A percentile compares a stretch with the other conserved stretches of the same genome.
Conservation (phyloP, 2,113 vertebrate species). For the Pseudolaguvia tuberculata region DNA sequence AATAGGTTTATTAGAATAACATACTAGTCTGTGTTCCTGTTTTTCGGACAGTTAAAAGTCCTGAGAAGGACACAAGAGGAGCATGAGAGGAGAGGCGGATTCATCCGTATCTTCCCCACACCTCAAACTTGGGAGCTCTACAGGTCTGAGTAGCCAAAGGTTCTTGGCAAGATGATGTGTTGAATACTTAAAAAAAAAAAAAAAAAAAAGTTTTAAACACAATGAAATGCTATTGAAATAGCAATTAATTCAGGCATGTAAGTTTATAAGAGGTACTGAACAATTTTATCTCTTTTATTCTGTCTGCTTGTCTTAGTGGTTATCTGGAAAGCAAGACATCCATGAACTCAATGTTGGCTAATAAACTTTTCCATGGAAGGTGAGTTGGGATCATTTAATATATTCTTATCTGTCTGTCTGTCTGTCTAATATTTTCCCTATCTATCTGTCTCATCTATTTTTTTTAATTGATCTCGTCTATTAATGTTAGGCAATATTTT, state of each 20-base stretch:
- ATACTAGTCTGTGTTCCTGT: not conserved
- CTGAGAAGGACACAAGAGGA: conserved; percentile 86
- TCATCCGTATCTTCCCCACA: conserved; percentile 91
- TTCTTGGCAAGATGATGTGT: conserved; percentile 24
- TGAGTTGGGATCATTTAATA: no score
- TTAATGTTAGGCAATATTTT: no score
- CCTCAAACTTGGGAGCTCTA: conserved; percentile 83
- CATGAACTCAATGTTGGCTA: conserved; percentile 93
- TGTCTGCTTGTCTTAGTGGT: conserved; percentile 57
- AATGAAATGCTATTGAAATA: conserved; percentile 8
- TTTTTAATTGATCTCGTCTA: no score
- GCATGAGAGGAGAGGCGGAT: conserved; percentile 86
- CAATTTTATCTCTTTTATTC: conserved; percentile 34
- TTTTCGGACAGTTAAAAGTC: conserved; percentile 76
- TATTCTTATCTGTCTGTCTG: no score
- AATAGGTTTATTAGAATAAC: no score
- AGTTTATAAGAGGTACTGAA: not conserved
- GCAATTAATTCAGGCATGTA: not conserved
- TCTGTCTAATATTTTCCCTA: no score
- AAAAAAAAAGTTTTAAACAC: no score
- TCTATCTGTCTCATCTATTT: no score
- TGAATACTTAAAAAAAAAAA: not conserved
- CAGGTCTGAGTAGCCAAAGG: conserved; percentile 35
- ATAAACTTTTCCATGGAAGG: conserved; percentile 89
- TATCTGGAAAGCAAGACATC: conserved; percentile 93